Base-by-base conservation (phyloP, 2,113 vertebrate genomes). In the Oreotrochilus melanogaster region DNA sequence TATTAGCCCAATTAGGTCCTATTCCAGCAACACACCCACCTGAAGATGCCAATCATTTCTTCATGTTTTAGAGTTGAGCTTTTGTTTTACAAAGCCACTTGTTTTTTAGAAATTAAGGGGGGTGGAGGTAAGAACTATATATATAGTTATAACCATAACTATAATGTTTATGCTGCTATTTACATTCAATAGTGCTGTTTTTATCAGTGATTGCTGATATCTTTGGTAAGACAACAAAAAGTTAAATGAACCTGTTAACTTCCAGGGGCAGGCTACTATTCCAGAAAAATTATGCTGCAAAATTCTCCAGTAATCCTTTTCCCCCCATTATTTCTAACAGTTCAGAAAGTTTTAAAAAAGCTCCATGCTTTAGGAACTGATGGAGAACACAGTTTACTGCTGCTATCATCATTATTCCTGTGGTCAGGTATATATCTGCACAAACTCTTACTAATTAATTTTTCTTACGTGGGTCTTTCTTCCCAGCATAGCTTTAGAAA, bases 81-180 rank as follows among this genome's bases (percentile, higher is more conserved):
- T 81, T 37, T 21, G 18, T 43, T 30, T 18, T 14, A 27, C 71
- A 25, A 9, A 79, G 43, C 37, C 27, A 33, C 39, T 42, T 33
- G 30, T 6, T 60, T 16, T 31, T 22, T 2, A 14, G 17, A 62
- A 89, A 56, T 56, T 27, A 80, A 21, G 28, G 27, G 23, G 25
- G 54, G 31, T 3, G 43, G 48, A 54, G 35, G 51, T 21, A 60
- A 11, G 8, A 30, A n/a, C n/a, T 62, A 14, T 8, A 88, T 3
- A 66, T 78, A 2, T 14, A 45, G 16, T 39, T 39, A 11, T 9
- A 30, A 30, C n/a, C 54, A 17, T 8, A 90, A 2, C 66, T 78
- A 2, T 14, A 45, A 14, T 13, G 8, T n/a, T 57, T 17, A 11
- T 8, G 5, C n/a, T 71, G 81, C 48, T 62, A 0, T 3, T 42